Conservation (phyloP, 2,888 invertebrate species). For the Leptinotarsa juncta region DNA sequence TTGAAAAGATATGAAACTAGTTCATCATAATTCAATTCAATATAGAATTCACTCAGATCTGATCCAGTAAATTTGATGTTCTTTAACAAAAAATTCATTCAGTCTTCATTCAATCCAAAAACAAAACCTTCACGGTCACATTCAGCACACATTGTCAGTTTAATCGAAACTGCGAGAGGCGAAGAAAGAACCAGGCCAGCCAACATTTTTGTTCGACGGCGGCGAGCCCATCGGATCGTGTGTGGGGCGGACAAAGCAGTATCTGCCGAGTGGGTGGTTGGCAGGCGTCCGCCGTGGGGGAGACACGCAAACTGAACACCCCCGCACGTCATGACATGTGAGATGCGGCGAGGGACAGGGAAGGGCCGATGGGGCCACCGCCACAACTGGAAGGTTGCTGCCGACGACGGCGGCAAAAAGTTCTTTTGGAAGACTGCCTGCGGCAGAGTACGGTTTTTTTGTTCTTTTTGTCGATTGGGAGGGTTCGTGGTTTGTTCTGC, state of each 20-base stretch:
- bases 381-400: constrained; percentile 28
- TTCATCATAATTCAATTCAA: no score
- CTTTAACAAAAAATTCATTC: background rate
- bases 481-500: background rate
- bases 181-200: constrained; percentile 8
- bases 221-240: constrained; percentile 26
- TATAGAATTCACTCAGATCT: no score
- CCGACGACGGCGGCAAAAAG: constrained; percentile 5
- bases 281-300: constrained; percentile 26
- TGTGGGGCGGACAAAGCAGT: constrained; percentile 38
- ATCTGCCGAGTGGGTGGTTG: constrained; percentile 20
- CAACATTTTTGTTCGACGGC: constrained; percentile 14
- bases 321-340: constrained; percentile 37
- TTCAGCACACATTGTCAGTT: background rate
- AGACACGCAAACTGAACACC: constrained; percentile 37
- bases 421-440: constrained; percentile 4
- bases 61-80: no score
- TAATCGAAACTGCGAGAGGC: constrained; percentile 2
- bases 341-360: constrained; percentile 30
- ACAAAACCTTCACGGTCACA: background rate
- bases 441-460: constrained; percentile 5
- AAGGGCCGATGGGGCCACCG: constrained; percentile 15
- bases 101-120: background rate
- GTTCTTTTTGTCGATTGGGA: background rate
- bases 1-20: no score